These are phyloP conservation scores for Cynocephalus volans DNA, from an alignment of 2,113 vertebrate species.

Conservation along the genomic window DNA sequence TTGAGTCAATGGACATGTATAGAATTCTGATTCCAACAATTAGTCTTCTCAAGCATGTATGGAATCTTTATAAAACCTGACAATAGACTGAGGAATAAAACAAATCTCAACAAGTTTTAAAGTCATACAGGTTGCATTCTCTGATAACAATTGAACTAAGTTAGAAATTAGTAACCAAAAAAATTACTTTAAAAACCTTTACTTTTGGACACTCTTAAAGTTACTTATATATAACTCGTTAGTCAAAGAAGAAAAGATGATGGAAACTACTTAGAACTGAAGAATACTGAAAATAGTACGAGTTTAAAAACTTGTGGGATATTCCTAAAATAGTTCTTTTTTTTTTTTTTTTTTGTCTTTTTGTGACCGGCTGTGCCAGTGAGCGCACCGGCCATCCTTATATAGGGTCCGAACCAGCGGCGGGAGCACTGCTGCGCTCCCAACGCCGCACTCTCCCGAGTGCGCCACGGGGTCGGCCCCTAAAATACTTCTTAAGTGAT, in stretches of 20 bases:
- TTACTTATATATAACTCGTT: conserved; percentile 17
- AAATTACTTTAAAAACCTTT: conserved; percentile 10
- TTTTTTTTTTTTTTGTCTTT: too few species aligned
- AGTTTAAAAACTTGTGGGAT: conserved; percentile 26
- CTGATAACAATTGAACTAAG: conserved; percentile 3
- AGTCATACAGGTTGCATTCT: neutral
- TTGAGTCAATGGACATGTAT: neutral
- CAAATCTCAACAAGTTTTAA: conserved; percentile 17
- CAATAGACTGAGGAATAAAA: neutral
- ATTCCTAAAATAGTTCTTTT: conserved; percentile 61
- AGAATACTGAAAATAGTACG: neutral
- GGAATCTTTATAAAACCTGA: conserved; percentile 53
- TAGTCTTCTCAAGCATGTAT: neutral
- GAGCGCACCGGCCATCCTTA: too few species aligned
- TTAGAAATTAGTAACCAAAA: conserved; percentile 52
- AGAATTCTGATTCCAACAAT: neutral
- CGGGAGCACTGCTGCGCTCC: too few species aligned
- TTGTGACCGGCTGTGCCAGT: too few species aligned
- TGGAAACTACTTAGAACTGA: conserved; percentile 26
- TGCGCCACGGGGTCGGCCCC: too few species aligned
- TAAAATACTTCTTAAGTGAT: conserved; percentile 55
- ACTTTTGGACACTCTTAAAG: neutral
- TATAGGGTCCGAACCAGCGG: too few species aligned
- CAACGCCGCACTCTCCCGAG: too few species aligned
- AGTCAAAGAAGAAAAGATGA: conserved; percentile 41